These are phyloP conservation scores for Mesitornis unicolor DNA, from an alignment of 2,113 vertebrate species.

Conservation along the genomic window DNA sequence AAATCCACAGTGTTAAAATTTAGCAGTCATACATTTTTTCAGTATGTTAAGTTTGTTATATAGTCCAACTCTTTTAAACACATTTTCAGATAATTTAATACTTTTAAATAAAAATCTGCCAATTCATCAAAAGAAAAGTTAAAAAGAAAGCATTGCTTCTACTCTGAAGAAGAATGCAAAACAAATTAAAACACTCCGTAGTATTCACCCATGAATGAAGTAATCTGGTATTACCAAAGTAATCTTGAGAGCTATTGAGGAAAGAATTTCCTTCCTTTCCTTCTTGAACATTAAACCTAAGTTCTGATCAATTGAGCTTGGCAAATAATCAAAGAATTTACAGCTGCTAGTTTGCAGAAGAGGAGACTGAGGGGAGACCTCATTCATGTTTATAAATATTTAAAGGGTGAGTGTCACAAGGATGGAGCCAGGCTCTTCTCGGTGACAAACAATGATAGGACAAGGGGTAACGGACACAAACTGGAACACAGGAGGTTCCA, in stretches of 20 bases:
- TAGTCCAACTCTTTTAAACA: not conserved
- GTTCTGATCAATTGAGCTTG: not conserved
- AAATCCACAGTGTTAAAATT: not conserved
- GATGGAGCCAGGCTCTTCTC: too few species aligned
- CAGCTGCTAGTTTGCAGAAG: too few species aligned
- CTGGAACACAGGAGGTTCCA: too few species aligned
- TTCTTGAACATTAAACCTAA: not conserved
- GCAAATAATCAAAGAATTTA: not conserved
- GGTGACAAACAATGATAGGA: too few species aligned
- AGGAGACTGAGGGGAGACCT: too few species aligned
- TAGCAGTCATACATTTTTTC: not conserved
- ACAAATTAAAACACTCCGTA: fast-evolving
- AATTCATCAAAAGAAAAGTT: not conserved
- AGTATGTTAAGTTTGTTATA: not conserved
- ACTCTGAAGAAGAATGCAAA: not conserved
- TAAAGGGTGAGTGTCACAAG: too few species aligned
- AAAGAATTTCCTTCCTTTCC: too few species aligned
- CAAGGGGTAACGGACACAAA: too few species aligned
- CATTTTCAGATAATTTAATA: not conserved
- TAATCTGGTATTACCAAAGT: not conserved
- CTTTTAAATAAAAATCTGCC: not conserved
- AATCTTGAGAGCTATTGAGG: not conserved
- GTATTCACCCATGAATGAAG: not conserved
- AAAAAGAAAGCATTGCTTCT: not conserved
- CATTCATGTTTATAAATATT: too few species aligned